phyloP scores from a whole-genome alignment of 1,140 invertebrate genomes.

The Ptiloglossa arizonensis region DNA sequence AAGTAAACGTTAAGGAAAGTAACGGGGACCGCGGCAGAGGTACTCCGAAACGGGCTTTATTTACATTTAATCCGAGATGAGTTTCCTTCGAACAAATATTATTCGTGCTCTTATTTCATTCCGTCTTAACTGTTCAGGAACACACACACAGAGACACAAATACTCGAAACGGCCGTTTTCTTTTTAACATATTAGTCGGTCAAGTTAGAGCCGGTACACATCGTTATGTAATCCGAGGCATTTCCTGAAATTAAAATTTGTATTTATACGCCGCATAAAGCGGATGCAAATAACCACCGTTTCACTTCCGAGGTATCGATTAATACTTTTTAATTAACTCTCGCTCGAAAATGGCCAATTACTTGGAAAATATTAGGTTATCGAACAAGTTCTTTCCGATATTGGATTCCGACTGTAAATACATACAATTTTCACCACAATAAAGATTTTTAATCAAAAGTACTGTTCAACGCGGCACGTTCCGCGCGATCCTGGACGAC shows the following conservation, averaged over 20 bases:
- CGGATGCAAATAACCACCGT: not conserved
- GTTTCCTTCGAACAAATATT: not conserved
- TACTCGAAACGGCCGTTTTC: not conserved
- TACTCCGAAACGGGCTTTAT: not conserved
- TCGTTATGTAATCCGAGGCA: not conserved
- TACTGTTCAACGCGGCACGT: too few relatives aligned
- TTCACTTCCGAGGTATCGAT: not conserved
- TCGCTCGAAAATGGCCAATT: not conserved
- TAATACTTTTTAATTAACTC: slow-evolving; percentile 1
- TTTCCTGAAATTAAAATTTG: not conserved
- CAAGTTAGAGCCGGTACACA: not conserved
- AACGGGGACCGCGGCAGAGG: not conserved
- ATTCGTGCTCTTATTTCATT: not conserved
- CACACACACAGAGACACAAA: not conserved
- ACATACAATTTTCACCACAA: not conserved
- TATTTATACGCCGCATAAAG: not conserved
- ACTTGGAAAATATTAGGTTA: not conserved
- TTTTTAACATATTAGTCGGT: not conserved
- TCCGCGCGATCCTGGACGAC: too few relatives aligned
- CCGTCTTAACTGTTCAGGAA: too few relatives aligned
- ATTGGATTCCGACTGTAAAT: not conserved
- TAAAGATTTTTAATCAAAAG: not conserved
- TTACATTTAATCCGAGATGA: slow-evolving; percentile 22
- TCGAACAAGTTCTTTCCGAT: not conserved
- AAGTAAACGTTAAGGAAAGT: not conserved